Conservation (phyloP, 1,140 invertebrate genomes). For the Drosophila punjabiensis region DNA sequence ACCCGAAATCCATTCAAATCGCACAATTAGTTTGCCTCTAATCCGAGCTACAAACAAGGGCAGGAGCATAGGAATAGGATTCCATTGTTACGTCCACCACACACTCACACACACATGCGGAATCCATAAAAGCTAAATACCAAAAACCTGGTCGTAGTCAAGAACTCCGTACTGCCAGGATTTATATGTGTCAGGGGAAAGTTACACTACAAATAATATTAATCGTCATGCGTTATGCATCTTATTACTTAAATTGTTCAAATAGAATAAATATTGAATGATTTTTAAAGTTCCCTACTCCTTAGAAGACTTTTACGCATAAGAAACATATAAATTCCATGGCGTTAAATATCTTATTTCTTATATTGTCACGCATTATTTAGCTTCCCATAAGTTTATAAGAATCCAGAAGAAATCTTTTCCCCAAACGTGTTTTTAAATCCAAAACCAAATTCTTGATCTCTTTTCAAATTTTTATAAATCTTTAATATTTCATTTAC, state of each 20-base stretch:
- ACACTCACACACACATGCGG: slow-evolving; percentile 45
- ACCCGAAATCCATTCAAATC: slow-evolving; percentile 81
- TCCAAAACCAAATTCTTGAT: background rate
- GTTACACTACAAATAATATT: slow-evolving; percentile 2
- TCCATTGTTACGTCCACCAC: slow-evolving; percentile 53
- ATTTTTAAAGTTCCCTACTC: too few species aligned
- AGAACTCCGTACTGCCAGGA: slow-evolving; percentile 16
- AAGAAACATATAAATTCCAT: background rate
- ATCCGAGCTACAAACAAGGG: slow-evolving; percentile 76
- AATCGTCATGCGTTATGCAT: background rate
- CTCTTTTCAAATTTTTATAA: slow-evolving; percentile 13
- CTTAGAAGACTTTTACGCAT: background rate
- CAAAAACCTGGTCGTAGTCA: slow-evolving; percentile 20
- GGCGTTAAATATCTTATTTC: background rate
- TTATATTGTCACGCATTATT: background rate
- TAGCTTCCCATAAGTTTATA: background rate
- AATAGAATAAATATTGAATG: too few species aligned
- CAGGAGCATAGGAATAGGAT: slow-evolving; percentile 12
- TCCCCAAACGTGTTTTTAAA: too few species aligned
- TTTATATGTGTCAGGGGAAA: background rate
- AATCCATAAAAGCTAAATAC: slow-evolving; percentile 56
- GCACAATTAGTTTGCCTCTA: slow-evolving; percentile 79
- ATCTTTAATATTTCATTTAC: slow-evolving; percentile 6
- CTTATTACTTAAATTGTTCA: too few species aligned
- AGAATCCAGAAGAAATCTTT: background rate